Evolutionary conservation across 2,888 invertebrate genomes (phyloP).

Genomic region (Polyommatus iphigenia): DNA sequence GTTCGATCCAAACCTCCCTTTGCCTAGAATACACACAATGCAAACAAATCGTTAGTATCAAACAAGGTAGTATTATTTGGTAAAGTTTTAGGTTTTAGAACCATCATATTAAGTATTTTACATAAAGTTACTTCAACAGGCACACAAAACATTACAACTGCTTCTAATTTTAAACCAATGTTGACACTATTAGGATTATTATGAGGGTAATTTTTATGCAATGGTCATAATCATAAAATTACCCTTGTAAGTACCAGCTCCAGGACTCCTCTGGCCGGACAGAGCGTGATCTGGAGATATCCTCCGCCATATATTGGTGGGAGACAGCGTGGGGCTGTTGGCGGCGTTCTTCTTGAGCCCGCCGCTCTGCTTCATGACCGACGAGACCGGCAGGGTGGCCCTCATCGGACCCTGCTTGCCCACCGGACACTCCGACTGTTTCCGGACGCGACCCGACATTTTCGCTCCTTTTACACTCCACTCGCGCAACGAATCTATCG

Average conservation of each 20-base stretch:
- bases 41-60: conserved; percentile 12
- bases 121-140: background rate
- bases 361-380: conserved; percentile 83
- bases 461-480: conserved; percentile 49
- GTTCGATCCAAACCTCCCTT: conserved; percentile 80
- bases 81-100: background rate
- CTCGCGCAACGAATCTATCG: conserved; percentile 48
- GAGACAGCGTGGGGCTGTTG: conserved; percentile 84
- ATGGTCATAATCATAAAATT: conserved; percentile 35
- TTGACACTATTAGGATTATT: background rate
- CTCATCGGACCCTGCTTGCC: conserved; percentile 85
- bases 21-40: conserved; percentile 55
- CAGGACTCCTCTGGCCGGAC: conserved; percentile 87
- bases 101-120: background rate
- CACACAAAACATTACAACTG: background rate
- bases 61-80: background rate
- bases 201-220: background rate
- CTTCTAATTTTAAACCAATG: background rate
- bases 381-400: conserved; percentile 88
- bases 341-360: conserved; percentile 81
- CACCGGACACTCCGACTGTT: conserved; percentile 84
- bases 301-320: conserved; percentile 84
- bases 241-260: conserved; percentile 87
- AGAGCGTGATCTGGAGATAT: conserved; percentile 85
- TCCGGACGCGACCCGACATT: conserved; percentile 83